Evolutionary conservation across 2,797 vertebrate species (phyloP), one percentile per base, ranked within the genome.

Genomic region (Alosa sapidissima): DNA sequence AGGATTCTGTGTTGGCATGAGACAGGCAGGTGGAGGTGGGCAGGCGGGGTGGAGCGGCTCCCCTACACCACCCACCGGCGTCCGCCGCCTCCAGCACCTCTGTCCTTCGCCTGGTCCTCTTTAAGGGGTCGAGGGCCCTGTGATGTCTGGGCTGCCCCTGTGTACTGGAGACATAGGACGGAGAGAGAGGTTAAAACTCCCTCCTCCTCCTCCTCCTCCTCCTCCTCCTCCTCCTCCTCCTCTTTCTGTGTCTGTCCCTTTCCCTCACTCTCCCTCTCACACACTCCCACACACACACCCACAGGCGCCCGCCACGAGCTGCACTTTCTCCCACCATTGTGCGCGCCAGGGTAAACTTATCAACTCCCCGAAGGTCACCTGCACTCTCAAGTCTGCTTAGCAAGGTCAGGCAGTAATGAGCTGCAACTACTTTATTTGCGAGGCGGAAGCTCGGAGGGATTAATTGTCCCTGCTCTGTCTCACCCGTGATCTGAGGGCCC

Each of bases 321-420:
- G 87, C 82, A 48, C 87, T 94, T 95, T 94, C 93, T 93, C 89
- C 90, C 8, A 33, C 14, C 9, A 60, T n/a, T 10, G 60, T 62
- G 90, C 85, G 90, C 89, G 93, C 93, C 92, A 89, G 91, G 92
- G 93, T 90, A 94, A 96, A 96, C 93, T 96, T 95, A 95, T 94
- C 93, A 93, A 91, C 93, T 93, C 89, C 93, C 93, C 85, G 94
- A 94, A 96, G 96, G 95, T 97, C 96, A 96, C 92, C 95, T 92
- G 92, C 89, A 89, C 93, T 95, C 94, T 95, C 93, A 95, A 94
- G 94, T 94, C 96, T 91, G 83, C 93, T 96, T 95, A 94, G 94
- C 95, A 97, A 98, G 97, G 97, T 97, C 95, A 94, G 82, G 85
- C 88, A 52, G 89, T 95, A 95, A 95, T 95, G 94, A 96, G 95